Conservation (phyloP, 2,797 vertebrate genomes). For the Sciaenops ocellatus region DNA sequence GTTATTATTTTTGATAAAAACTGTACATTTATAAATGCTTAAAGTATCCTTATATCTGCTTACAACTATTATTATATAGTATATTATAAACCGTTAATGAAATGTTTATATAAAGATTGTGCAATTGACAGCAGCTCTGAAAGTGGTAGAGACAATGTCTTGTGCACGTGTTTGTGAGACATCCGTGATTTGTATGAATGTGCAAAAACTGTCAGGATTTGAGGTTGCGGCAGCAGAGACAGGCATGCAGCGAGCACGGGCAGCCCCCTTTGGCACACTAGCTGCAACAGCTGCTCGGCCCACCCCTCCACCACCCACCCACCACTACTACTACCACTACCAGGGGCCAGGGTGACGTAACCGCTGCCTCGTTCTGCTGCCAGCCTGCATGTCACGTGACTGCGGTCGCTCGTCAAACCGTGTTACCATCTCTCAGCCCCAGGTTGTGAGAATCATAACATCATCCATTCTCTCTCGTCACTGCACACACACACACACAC, state of each 20-base stretch:
- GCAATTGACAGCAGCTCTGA: not conserved
- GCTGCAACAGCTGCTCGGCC: slow-evolving; percentile 78
- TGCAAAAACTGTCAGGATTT: slow-evolving; percentile 21
- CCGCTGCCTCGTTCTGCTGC: slow-evolving; percentile 52
- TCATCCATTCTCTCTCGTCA: slow-evolving; percentile 35
- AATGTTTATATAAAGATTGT: not conserved
- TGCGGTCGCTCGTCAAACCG: slow-evolving; percentile 66
- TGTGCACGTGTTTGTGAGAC: not conserved
- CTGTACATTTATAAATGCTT: too few species aligned
- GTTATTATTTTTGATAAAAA: not conserved
- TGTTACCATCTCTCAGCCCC: slow-evolving; percentile 70
- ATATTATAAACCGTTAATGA: not conserved
- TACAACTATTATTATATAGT: not conserved
- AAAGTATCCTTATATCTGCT: not conserved
- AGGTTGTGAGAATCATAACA: slow-evolving; percentile 60
- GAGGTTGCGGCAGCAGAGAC: slow-evolving; percentile 21
- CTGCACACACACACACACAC: too few species aligned
- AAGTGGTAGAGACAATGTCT: not conserved
- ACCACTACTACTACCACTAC: slow-evolving; percentile 67
- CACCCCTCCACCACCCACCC: slow-evolving; percentile 49
- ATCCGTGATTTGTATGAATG: slow-evolving; percentile 20
- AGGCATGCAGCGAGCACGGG: slow-evolving; percentile 36
- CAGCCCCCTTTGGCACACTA: slow-evolving; percentile 69
- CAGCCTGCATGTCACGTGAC: slow-evolving; percentile 71
- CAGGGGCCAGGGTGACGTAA: slow-evolving; percentile 75